Evolutionary conservation across 1,140 invertebrate genomes (phyloP), one percentile per base, ranked within the genome.

Genomic region (Theocolax elegans): DNA sequence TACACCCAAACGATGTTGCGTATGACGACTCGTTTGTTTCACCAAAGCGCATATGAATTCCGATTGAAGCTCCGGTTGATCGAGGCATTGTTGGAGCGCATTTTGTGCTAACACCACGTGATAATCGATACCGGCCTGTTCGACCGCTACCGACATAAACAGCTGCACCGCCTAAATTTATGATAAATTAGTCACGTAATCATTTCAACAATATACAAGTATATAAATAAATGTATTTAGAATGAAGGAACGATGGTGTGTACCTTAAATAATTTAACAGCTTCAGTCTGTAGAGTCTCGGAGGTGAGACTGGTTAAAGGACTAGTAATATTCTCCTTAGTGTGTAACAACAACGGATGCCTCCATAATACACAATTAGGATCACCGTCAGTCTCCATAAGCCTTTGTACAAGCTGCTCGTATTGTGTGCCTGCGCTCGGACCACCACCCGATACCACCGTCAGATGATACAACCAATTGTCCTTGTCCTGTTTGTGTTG

Each of bases 371-470:
- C 94, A 83, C 94, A 96, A 83, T 93, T 95, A n/a, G 94, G 90
- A 88, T 97, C 95, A 6, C 95, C 96, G 77, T 97, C 95, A 15
- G 93, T 93, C 84, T 97, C 95, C 95, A 98, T 97, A 12, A 98
- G 87, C 85, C 95, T 96, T 79, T 97, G 94, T 12, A 98, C 92
- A 7, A 97, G 84, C 84, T 98, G 95, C 80, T 98, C 97, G 81
- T 96, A 98, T 79, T 97, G 95, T 2, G 96, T 97, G 38, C 96
- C 96, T 64, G 92, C 94, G 80, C 91, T 95, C 9, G 93, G 91
- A 3, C 95, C 95, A 49, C 94, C 95, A 1, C 94, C 94, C 38
- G 95, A 96, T 0, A 97, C 96, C 21, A 98, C 94, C 0, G 96
- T 97, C 68, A 98, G 83, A 80, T 97, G 95, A 83, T 97, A 97